These are phyloP conservation scores for Sander vitreus DNA, from an alignment of 2,113 vertebrate genomes.

Conservation along the genomic window DNA sequence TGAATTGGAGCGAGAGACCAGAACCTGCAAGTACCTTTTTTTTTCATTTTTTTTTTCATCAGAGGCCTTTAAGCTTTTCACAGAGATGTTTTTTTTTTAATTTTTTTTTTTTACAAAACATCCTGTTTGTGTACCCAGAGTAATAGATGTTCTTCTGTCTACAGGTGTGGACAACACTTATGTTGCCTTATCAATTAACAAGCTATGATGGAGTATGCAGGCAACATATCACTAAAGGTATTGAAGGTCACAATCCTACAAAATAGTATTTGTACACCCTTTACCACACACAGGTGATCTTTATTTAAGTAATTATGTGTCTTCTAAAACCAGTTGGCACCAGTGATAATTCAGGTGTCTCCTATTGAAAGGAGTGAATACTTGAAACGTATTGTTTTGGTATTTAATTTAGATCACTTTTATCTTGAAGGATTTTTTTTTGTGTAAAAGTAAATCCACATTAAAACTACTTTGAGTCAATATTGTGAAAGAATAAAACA, in stretches of 20 bases:
- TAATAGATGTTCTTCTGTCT: slow-evolving; percentile 28
- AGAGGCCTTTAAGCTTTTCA: not conserved
- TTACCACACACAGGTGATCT: not conserved
- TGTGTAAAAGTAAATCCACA: not conserved
- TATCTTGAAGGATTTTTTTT: not conserved
- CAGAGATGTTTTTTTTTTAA: not conserved
- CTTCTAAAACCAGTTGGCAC: not conserved
- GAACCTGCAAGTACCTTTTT: slow-evolving; percentile 80
- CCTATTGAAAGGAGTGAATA: not conserved
- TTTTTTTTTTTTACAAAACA: not conserved
- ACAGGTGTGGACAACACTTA: slow-evolving; percentile 87
- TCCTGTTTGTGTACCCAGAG: not conserved
- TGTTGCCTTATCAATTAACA: slow-evolving; percentile 82
- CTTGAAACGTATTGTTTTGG: not conserved
- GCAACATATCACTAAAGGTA: slow-evolving; percentile 56
- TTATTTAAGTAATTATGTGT: not conserved
- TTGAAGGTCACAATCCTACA: not conserved
- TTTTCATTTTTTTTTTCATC: too few relatives aligned
- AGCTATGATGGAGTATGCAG: slow-evolving; percentile 60
- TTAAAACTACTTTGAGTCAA: not conserved
- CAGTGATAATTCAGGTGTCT: too few relatives aligned
- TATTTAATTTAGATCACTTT: not conserved
- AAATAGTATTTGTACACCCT: not conserved
- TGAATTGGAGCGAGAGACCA: slow-evolving; percentile 83
- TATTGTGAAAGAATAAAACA: not conserved